Conservation (phyloP, 2,888 invertebrate species). For the Craniophora ligustri region DNA sequence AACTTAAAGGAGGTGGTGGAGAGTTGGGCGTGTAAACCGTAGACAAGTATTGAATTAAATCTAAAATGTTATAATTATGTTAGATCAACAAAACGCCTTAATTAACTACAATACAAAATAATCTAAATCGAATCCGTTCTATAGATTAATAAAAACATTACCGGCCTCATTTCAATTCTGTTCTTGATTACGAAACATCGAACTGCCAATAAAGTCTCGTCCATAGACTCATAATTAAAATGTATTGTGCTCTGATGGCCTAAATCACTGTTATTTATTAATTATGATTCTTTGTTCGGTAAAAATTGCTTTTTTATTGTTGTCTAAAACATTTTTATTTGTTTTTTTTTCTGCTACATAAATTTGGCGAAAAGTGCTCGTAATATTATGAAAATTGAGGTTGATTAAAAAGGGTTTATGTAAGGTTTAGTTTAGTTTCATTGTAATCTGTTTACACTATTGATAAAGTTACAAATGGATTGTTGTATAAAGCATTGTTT, state of each 20-base stretch:
- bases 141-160: neutral
- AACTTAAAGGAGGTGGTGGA: too few relatives aligned
- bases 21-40: too few relatives aligned
- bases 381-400: too few relatives aligned
- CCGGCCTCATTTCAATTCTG: neutral
- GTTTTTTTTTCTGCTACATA: conserved; percentile 1
- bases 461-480: neutral
- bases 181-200: neutral
- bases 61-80: too few relatives aligned
- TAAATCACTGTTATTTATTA: conserved; percentile 21
- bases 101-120: neutral
- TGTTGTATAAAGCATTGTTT: neutral
- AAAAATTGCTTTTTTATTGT: conserved; percentile 10
- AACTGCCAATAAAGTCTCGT: neutral
- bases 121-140: neutral
- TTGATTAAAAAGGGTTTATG: neutral
- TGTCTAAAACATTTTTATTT: conserved; percentile 2
- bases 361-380: too few relatives aligned
- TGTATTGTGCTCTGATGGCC: conserved; percentile 14
- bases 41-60: too few relatives aligned
- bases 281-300: conserved; percentile 11
- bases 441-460: neutral
- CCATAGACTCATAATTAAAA: conserved; percentile 22
- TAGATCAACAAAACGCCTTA: too few relatives aligned
- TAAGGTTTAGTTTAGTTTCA: too few relatives aligned